Conservation (phyloP, 2,888 invertebrate genomes). For the Seladonia tumulorum region DNA sequence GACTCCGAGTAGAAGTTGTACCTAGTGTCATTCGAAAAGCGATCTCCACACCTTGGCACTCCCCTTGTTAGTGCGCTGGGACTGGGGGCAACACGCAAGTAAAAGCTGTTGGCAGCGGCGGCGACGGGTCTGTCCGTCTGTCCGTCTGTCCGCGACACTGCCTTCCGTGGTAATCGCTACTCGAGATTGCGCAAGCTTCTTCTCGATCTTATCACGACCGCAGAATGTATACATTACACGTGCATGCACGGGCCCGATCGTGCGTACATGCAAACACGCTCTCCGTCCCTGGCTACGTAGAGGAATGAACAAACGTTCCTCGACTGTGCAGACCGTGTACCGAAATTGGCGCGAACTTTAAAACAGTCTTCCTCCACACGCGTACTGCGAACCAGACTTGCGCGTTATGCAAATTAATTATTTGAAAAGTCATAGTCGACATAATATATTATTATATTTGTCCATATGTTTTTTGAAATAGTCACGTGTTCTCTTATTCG, state of each 20-base stretch:
- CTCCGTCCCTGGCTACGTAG: slow-evolving; percentile 16
- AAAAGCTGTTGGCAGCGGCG: slow-evolving; percentile 45
- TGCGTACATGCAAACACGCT: slow-evolving; percentile 4
- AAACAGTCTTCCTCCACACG: not conserved
- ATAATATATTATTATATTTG: not conserved
- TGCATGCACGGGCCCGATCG: slow-evolving; percentile 12
- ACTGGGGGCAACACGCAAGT: slow-evolving; percentile 19
- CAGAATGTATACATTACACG: slow-evolving; percentile 49
- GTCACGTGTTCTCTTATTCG: not conserved
- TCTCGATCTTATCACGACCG: slow-evolving; percentile 70
- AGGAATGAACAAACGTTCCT: slow-evolving; percentile 19
- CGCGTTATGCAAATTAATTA: not conserved
- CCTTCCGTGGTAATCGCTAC: slow-evolving; percentile 68
- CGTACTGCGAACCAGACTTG: not conserved
- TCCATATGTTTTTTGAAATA: not conserved
- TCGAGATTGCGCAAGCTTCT: slow-evolving; percentile 72
- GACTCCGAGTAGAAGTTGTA: not conserved
- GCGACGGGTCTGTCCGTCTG: slow-evolving; percentile 63
- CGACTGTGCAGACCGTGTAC: not conserved
- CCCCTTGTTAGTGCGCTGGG: not conserved
- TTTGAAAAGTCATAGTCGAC: not conserved
- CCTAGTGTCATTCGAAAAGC: not conserved
- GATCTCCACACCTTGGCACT: slow-evolving; percentile 14
- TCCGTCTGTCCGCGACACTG: slow-evolving; percentile 56
- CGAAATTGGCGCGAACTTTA: slow-evolving; percentile 1